These are phyloP conservation scores for Ptiloglossa arizonensis DNA, from an alignment of 1,140 invertebrate genomes.

Conservation along the genomic window DNA sequence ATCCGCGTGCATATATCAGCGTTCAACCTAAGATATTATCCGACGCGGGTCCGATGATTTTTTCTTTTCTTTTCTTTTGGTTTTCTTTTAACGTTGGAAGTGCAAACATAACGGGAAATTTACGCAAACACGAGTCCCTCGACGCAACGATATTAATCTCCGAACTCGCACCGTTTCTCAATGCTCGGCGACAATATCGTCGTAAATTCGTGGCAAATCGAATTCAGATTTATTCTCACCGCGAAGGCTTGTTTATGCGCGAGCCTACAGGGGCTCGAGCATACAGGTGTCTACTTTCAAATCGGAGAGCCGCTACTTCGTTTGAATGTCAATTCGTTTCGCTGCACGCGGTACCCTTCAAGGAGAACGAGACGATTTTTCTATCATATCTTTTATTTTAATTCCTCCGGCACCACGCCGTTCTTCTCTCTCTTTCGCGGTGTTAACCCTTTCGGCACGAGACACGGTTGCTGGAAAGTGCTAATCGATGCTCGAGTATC, in stretches of 20 bases:
- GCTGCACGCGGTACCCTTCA: constrained; percentile 34
- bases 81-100: neutral
- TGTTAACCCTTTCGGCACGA: neutral
- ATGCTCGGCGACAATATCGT: constrained; percentile 46
- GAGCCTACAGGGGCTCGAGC: constrained; percentile 6
- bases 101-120: constrained; percentile 32
- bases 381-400: constrained; percentile 11
- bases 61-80: neutral
- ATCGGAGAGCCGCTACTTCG: constrained; percentile 35
- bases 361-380: constrained; percentile 32
- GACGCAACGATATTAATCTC: constrained; percentile 41
- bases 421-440: neutral
- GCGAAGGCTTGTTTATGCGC: constrained; percentile 48
- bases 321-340: constrained; percentile 44
- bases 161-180: constrained; percentile 32
- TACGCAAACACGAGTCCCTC: constrained; percentile 17
- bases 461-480: neutral
- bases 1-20: neutral
- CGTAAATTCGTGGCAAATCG: constrained; percentile 56
- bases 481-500: constrained; percentile 12
- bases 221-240: constrained; percentile 55
- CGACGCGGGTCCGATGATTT: neutral
- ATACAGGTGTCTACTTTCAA: constrained; percentile 53
- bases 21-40: neutral
- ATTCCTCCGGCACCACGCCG: neutral